Conservation (phyloP, 2,797 vertebrate genomes). For the Caiman crocodilus region DNA sequence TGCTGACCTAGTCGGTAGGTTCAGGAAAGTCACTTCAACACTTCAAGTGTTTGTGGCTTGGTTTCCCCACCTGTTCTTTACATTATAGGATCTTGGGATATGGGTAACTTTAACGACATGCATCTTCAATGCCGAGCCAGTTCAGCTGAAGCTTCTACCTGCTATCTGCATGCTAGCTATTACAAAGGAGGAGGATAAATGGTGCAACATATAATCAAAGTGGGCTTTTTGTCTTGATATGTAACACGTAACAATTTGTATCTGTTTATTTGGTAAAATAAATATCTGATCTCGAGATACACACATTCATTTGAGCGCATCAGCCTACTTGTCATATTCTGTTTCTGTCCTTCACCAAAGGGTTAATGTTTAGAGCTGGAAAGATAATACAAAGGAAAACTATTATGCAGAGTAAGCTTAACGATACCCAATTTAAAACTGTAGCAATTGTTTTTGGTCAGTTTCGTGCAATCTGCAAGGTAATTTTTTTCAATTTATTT, state of each 20-base stretch:
- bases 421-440: conserved; percentile 74
- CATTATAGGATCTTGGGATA: not conserved
- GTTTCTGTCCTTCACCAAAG: conserved; percentile 37
- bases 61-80: not conserved
- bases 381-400: conserved; percentile 64
- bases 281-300: not conserved
- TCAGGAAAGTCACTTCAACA: not conserved
- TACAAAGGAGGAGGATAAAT: not conserved
- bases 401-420: conserved; percentile 72
- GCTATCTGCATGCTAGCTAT: not conserved
- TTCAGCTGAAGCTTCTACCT: not conserved
- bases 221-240: not conserved
- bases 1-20: not conserved
- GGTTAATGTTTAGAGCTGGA: conserved; percentile 55
- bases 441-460: conserved; percentile 82
- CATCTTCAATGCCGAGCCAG: not conserved
- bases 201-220: not conserved
- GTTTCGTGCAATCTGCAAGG: conserved; percentile 83
- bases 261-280: not conserved
- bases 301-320: not conserved
- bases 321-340: not conserved
- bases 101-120: accelerated
- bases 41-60: not conserved
- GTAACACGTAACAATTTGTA: not conserved
- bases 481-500: conserved; percentile 88